Evolutionary conservation across 2,888 invertebrate genomes (phyloP), one percentile per base, ranked within the genome.

Genomic region (Sesia bembeciformis): DNA sequence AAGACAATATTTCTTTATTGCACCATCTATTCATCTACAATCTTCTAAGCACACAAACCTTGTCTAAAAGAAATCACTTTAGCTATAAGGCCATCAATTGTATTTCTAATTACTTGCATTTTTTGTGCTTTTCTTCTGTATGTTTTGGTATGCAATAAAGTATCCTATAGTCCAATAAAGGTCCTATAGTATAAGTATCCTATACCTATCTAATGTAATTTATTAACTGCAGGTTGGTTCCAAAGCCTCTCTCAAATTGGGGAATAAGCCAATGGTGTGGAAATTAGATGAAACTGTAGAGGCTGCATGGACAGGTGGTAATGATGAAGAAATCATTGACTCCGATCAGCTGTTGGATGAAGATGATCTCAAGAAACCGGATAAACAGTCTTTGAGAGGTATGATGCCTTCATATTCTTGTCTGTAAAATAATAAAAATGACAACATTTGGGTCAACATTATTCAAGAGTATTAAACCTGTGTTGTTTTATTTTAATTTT

Each of bases 311-410:
- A 68, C 72, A 0, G 80, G 74, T 3, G 72, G 84, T 53, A 91
- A 93, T 57, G 95, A 96, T 68, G 94, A 94, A 66, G 94, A 95
- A 58, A 88, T 93, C 40, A 96, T 98, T 62, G 95, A 98, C 81
- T 95, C 96, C 58, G 95, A 97, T 79, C 93, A 94, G 63, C 90
- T 99, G 40, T 84, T 99, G 23, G 97, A 97, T 81, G 97, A 96
- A 67, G 94, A 94, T 57, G 98, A 99, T 80, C 91, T 96, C 60
- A 92, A 93, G 66, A 97, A 95, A 81, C 99, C 99, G 3, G 94
- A 96, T 70, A 93, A 95, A 40, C 88, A 93, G 23, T 93, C 95
- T 6, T 90, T 98, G n/a, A 94, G 91, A 92, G 96, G 97, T 96
- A 77, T 55, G 55, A 3, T 46, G 5, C 4, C 3, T 4, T 7